Conservation (phyloP, 2,888 invertebrate species). For the Mesoligia furuncula region DNA sequence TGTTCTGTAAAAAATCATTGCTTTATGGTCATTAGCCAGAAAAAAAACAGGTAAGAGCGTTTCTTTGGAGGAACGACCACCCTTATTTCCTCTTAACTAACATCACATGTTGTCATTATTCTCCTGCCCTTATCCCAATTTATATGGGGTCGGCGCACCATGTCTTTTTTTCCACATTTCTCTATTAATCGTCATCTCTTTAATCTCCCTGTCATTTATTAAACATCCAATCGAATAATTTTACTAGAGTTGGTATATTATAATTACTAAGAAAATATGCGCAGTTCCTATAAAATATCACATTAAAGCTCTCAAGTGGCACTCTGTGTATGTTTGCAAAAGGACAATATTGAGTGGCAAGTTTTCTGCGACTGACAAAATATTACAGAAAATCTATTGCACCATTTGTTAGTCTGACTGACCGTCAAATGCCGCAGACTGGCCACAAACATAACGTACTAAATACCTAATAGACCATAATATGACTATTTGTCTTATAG, state of each 20-base stretch:
- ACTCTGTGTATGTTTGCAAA: neutral
- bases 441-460: neutral
- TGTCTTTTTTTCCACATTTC: too few relatives aligned
- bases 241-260: neutral
- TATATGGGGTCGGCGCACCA: too few relatives aligned
- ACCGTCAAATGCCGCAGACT: neutral
- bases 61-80: too few relatives aligned
- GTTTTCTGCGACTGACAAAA: neutral
- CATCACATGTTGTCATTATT: too few relatives aligned
- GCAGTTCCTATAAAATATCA: neutral
- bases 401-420: neutral
- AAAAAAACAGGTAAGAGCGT: too few relatives aligned
- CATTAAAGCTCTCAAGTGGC: neutral
- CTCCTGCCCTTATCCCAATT: too few relatives aligned
- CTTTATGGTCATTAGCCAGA: too few relatives aligned
- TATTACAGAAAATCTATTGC: neutral
- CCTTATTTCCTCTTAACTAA: too few relatives aligned
- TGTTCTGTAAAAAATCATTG: too few relatives aligned
- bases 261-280: neutral
- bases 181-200: too few relatives aligned
- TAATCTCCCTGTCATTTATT: too few relatives aligned
- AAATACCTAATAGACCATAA: neutral
- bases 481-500: neutral
- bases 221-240: neutral
- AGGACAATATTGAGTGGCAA: neutral